These are phyloP conservation scores for Gambusia affinis DNA, from an alignment of 2,113 vertebrate genomes.

Conservation along the genomic window DNA sequence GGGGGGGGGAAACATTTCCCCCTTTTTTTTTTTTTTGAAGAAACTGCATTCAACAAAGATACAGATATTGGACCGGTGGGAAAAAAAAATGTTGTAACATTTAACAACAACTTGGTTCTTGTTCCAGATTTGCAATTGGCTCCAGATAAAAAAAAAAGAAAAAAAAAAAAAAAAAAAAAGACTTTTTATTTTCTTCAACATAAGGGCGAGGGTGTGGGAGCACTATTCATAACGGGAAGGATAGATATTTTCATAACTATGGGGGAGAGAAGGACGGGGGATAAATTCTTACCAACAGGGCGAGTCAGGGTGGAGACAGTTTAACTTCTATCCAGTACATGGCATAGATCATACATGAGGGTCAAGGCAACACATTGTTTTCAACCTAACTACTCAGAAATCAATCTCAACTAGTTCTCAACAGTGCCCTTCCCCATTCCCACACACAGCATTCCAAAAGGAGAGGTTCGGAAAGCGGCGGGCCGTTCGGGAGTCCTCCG, in stretches of 20 bases:
- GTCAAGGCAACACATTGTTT: conserved; percentile 74
- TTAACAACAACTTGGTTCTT: conserved; percentile 22
- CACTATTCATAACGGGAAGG: conserved; percentile 65
- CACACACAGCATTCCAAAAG: conserved; percentile 47
- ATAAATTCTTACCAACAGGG: conserved; percentile 49
- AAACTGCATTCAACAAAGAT: conserved; percentile 17
- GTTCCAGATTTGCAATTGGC: conserved; percentile 22
- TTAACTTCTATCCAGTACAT: conserved; percentile 75
- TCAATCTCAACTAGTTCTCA: conserved; percentile 72
- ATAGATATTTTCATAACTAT: conserved; percentile 67
- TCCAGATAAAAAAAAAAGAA: conserved; percentile 42
- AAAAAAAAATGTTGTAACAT: conserved; percentile 19
- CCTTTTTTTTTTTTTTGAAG: conserved; percentile 30
- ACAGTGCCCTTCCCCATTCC: conserved; percentile 37
- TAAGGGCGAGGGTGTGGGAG: conserved; percentile 19
- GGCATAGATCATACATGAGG: conserved; percentile 75
- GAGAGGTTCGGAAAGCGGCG: conserved; percentile 25
- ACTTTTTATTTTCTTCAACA: conserved; percentile 41
- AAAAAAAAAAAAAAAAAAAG: conserved; percentile 60
- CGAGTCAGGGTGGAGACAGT: conserved; percentile 57
- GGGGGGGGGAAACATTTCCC: conserved; percentile 5
- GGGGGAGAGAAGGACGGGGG: conserved; percentile 16
- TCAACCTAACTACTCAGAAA: conserved; percentile 74
- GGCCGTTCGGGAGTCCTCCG: conserved; percentile 43
- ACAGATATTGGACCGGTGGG: neutral